Percentiles rank a stretch among this genome's conserved stretches.
Evolutionary conservation across 1,140 invertebrate species (phyloP).

Genomic region (Cardiocondyla obscurior): DNA sequence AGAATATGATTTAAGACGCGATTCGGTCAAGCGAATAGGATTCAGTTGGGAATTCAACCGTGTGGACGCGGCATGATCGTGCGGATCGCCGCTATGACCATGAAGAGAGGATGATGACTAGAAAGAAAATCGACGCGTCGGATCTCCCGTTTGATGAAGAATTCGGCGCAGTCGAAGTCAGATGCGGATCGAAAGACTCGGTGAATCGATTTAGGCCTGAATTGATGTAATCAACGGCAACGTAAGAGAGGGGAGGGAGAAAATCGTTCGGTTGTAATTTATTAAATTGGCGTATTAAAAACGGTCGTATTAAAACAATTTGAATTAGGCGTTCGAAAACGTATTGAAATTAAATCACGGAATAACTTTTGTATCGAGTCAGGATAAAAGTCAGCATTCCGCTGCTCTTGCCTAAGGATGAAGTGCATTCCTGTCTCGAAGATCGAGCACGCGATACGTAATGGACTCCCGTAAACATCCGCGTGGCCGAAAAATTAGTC

Average conservation of each 20-base stretch:
- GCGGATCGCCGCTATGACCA: slow-evolving; percentile 59
- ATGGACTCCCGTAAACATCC: too few relatives aligned
- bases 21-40: slow-evolving; percentile 60
- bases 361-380: background rate
- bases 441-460: too few relatives aligned
- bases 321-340: background rate
- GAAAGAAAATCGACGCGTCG: slow-evolving; percentile 60
- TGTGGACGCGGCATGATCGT: slow-evolving; percentile 60
- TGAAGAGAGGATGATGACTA: slow-evolving; percentile 69
- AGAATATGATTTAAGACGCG: slow-evolving; percentile 67
- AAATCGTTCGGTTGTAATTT: slow-evolving; percentile 23
- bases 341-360: background rate
- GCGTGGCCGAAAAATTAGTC: too few relatives aligned
- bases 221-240: slow-evolving; percentile 68
- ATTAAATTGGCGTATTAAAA: slow-evolving; percentile 39
- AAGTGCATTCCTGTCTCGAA: too few relatives aligned
- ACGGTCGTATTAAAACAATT: slow-evolving; percentile 27
- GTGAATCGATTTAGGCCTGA: slow-evolving; percentile 69
- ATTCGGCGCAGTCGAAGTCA: slow-evolving; percentile 63
- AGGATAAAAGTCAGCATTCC: too few relatives aligned
- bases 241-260: slow-evolving; percentile 32
- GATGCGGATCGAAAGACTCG: slow-evolving; percentile 65
- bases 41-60: slow-evolving; percentile 31
- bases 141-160: slow-evolving; percentile 66
- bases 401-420: too few relatives aligned